These are phyloP conservation scores for Semnopithecus entellus DNA, from an alignment of 2,113 vertebrate species.

Conservation along the genomic window DNA sequence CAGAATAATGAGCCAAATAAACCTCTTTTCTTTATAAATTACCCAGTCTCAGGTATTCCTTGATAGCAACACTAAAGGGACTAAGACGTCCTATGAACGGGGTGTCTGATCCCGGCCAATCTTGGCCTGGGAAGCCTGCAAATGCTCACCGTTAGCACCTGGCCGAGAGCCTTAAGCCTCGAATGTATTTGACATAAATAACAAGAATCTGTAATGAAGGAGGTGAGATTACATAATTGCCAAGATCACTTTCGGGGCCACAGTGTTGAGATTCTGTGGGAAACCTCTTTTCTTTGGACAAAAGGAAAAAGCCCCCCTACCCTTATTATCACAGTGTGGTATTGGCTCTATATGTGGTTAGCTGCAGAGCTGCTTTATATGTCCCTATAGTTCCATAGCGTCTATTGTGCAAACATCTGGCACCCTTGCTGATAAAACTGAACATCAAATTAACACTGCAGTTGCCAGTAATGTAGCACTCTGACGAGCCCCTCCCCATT, in stretches of 20 bases:
- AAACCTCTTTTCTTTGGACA: background rate
- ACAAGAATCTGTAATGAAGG: background rate
- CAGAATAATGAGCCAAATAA: too few relatives aligned
- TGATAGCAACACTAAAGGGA: too few relatives aligned
- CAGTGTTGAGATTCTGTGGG: background rate
- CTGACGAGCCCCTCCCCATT: background rate
- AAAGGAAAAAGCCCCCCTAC: background rate
- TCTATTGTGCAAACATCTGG: background rate
- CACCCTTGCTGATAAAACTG: background rate
- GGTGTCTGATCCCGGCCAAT: background rate
- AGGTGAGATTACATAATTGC: background rate
- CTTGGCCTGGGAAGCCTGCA: background rate
- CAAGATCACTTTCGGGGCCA: background rate
- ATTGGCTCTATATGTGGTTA: accelerated
- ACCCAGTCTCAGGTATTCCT: too few relatives aligned
- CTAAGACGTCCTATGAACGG: too few relatives aligned
- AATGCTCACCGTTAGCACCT: background rate
- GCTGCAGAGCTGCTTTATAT: background rate
- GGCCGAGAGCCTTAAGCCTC: background rate
- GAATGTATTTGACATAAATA: background rate
- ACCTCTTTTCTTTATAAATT: too few relatives aligned
- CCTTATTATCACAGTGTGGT: background rate
- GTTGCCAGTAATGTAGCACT: background rate
- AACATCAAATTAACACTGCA: background rate
- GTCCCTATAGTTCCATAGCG: background rate